Percentiles rank a stretch among this genome's conserved stretches.
phyloP scores from a whole-genome alignment of 1,140 invertebrate genomes.

The Macrocentrus cingulum region DNA sequence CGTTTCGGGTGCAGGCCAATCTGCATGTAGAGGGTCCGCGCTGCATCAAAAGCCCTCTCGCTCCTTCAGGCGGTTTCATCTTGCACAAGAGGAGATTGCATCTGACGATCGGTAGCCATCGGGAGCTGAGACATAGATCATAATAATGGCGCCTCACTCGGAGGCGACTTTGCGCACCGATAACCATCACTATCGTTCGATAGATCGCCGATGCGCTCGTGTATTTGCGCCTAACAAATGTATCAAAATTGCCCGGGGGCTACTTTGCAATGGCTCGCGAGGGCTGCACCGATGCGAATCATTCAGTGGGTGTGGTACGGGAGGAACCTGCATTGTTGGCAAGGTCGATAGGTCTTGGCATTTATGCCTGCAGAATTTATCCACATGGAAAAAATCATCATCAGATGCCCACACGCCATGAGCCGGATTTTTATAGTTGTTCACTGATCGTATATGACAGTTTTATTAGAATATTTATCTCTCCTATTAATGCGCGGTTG shows the following conservation, averaged over 20 bases:
- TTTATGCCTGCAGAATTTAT: no score
- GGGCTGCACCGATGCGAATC: not conserved
- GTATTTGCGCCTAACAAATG: no score
- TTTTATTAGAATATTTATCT: no score
- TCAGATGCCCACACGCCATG: no score
- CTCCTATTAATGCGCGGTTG: no score
- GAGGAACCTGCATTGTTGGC: not conserved
- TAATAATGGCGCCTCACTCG: conserved; percentile 41
- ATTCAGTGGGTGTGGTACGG: conserved; percentile 2
- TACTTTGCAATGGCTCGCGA: no score
- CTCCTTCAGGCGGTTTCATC: conserved; percentile 3
- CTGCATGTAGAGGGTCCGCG: no score
- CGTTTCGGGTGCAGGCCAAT: no score
- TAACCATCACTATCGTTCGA: conserved; percentile 38
- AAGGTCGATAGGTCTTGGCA: not conserved
- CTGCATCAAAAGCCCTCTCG: not conserved
- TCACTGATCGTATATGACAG: no score
- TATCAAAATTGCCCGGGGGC: no score
- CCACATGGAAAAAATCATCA: no score
- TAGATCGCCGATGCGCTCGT: conserved; percentile 20
- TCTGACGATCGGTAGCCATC: conserved; percentile 41
- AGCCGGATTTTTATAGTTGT: no score
- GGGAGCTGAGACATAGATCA: conserved; percentile 44
- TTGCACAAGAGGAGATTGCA: conserved; percentile 19
- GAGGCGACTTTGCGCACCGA: conserved; percentile 26